Evolutionary conservation across 2,888 invertebrate species (phyloP).

Genomic region (Zeuzera pyrina): DNA sequence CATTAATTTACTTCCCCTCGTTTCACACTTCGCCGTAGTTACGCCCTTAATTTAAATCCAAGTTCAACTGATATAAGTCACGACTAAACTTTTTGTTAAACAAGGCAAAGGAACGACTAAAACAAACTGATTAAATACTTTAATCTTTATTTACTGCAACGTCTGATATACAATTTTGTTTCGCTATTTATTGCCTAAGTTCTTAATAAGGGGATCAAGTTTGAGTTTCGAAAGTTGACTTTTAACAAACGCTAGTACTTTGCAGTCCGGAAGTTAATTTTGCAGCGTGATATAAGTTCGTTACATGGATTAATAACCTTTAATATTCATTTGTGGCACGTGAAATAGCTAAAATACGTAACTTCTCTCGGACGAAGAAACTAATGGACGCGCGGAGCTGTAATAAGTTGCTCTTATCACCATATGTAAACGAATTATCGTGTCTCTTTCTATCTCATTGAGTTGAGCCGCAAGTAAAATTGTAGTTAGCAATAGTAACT

Average conservation of each 20-base stretch:
- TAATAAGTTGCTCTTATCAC: too few species aligned
- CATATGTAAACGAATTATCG: too few species aligned
- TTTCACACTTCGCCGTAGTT: too few species aligned
- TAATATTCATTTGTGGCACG: too few species aligned
- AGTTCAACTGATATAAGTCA: constrained; percentile 57
- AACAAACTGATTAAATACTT: constrained; percentile 63
- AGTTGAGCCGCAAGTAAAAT: too few species aligned
- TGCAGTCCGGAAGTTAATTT: neutral
- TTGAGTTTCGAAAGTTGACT: constrained; percentile 17
- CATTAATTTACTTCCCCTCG: too few species aligned
- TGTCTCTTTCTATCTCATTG: too few species aligned
- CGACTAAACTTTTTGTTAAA: constrained; percentile 54
- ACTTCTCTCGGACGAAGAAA: too few species aligned
- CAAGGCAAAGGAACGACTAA: constrained; percentile 30
- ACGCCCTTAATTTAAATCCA: constrained; percentile 27
- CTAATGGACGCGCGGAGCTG: too few species aligned
- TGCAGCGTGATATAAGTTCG: neutral
- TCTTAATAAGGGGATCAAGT: constrained; percentile 44
- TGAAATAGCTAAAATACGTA: too few species aligned
- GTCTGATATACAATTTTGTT: constrained; percentile 51
- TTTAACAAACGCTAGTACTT: constrained; percentile 2
- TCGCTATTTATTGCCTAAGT: constrained; percentile 55
- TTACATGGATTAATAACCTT: neutral
- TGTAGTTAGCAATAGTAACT: too few species aligned
- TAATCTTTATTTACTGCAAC: constrained; percentile 64